Evolutionary conservation across 2,113 vertebrate genomes (phyloP).

Genomic region (Circaetus cinerascens): DNA sequence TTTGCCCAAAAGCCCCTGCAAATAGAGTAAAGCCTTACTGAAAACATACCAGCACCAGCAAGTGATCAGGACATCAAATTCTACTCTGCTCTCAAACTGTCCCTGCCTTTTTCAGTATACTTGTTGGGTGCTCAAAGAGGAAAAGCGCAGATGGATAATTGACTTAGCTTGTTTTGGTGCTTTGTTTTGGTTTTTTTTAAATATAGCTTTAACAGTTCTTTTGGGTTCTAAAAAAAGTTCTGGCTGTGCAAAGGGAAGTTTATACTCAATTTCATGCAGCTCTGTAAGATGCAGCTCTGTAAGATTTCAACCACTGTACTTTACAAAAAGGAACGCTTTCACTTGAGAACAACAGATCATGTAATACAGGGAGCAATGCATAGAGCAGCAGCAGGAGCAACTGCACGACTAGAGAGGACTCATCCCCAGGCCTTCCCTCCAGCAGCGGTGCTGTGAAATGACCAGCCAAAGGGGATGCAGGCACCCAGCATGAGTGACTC

Average conservation of each 20-base stretch:
- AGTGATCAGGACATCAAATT: background rate
- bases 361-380: background rate
- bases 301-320: background rate
- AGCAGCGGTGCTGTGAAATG: accelerated
- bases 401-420: background rate
- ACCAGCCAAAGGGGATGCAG: accelerated
- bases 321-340: background rate
- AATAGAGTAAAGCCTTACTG: background rate
- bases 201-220: background rate
- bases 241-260: background rate
- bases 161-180: background rate
- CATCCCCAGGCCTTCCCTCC: background rate
- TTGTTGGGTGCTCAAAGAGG: background rate
- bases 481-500: accelerated
- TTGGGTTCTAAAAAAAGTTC: background rate
- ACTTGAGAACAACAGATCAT: background rate
- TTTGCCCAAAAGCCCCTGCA: background rate
- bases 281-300: background rate
- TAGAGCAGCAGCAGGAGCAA: background rate
- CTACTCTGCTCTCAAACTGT: background rate
- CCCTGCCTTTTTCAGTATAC: background rate
- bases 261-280: background rate
- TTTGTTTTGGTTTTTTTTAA: background rate
- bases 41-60: background rate
- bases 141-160: background rate